phyloP scores from a whole-genome alignment of 1,140 invertebrate genomes.

The Agraylea sexmaculata region DNA sequence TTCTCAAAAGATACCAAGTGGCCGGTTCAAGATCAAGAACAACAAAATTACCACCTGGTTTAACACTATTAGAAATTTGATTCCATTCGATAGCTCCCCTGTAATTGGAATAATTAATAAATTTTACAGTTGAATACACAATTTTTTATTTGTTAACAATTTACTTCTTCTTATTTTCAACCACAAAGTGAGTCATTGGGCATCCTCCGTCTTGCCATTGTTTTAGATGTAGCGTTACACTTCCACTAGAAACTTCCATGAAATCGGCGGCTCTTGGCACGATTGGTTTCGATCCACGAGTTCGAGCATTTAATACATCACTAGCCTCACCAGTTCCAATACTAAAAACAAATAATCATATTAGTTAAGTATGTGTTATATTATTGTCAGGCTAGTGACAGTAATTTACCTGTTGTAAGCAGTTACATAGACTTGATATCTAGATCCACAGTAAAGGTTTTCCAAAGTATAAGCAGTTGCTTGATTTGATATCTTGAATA shows the following conservation, averaged over 20 bases:
- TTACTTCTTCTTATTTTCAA: constrained; percentile 89
- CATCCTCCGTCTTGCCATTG: constrained; percentile 93
- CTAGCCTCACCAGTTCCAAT: constrained; percentile 83
- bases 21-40: constrained; percentile 85
- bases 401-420: constrained; percentile 71
- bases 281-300: constrained; percentile 81
- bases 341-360: constrained; percentile 34
- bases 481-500: constrained; percentile 40
- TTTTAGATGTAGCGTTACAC: constrained; percentile 79
- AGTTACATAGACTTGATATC: constrained; percentile 84
- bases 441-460: constrained; percentile 77
- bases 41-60: constrained; percentile 80
- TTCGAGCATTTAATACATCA: constrained; percentile 73
- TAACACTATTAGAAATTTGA: constrained; percentile 85
- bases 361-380: background rate
- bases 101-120: constrained; percentile 20
- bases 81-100: constrained; percentile 79
- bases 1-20: constrained; percentile 81
- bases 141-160: background rate
- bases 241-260: constrained; percentile 84
- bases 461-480: constrained; percentile 77
- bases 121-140: constrained; percentile 1
- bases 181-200: constrained; percentile 90
- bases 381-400: background rate
- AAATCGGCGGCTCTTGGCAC: constrained; percentile 79